phyloP scores from a whole-genome alignment of 2,888 invertebrate species.

The Drosophila setosimentum region DNA sequence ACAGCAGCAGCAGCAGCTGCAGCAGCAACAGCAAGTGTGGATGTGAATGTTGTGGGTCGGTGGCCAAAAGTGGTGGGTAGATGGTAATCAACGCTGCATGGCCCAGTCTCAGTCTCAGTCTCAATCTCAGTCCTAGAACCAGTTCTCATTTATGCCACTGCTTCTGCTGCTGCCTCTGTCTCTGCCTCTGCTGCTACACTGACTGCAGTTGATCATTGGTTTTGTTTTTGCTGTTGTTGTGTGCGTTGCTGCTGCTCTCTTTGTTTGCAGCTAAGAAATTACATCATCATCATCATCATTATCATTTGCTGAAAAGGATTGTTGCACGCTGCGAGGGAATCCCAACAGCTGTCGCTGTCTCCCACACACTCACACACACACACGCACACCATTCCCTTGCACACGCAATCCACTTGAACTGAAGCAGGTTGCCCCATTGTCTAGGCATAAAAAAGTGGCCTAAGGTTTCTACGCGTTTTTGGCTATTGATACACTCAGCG shows the following conservation, averaged over 20 bases:
- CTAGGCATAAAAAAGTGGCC: slow-evolving; percentile 71
- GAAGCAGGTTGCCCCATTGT: slow-evolving; percentile 55
- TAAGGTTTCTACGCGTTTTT: slow-evolving; percentile 42
- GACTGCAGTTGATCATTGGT: slow-evolving; percentile 51
- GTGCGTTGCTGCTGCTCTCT: slow-evolving; percentile 44
- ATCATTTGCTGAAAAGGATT: slow-evolving; percentile 64
- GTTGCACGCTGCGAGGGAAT: slow-evolving; percentile 63
- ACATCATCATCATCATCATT: slow-evolving; percentile 57
- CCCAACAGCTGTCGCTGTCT: slow-evolving; percentile 75
- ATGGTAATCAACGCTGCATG: slow-evolving; percentile 38
- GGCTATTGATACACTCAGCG: slow-evolving; percentile 40
- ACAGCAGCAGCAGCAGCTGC: slow-evolving; percentile 19
- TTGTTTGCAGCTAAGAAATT: slow-evolving; percentile 63
- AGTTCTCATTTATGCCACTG: slow-evolving; percentile 35
- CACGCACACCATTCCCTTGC: background rate
- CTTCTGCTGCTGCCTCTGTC: background rate
- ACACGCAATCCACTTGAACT: slow-evolving; percentile 38
- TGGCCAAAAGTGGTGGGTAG: background rate
- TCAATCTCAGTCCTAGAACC: slow-evolving; percentile 49
- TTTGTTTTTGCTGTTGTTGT: slow-evolving; percentile 1
- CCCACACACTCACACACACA: slow-evolving; percentile 4
- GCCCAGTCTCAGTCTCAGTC: slow-evolving; percentile 35
- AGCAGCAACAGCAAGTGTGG: slow-evolving; percentile 36
- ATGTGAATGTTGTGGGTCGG: slow-evolving; percentile 23
- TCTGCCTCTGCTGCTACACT: background rate